These are phyloP conservation scores for Alfaro cultratus DNA, from an alignment of 2,797 vertebrate genomes.

Conservation along the genomic window DNA sequence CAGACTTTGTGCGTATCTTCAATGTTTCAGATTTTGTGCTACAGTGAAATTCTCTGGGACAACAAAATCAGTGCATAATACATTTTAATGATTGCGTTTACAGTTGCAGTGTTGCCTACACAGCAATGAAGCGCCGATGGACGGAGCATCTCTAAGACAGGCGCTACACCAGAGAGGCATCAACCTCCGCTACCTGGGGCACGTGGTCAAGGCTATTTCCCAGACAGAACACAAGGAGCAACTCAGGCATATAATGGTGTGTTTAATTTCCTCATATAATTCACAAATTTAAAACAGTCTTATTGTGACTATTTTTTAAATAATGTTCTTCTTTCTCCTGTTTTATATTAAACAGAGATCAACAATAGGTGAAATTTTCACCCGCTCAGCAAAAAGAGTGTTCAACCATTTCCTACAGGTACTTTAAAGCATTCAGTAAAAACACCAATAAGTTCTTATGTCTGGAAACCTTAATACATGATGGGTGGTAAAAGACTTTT, in stretches of 20 bases:
- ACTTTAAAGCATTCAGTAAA: constrained; percentile 5
- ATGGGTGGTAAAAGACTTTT: background rate
- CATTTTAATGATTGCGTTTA: constrained; percentile 17
- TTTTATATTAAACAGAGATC: constrained; percentile 71
- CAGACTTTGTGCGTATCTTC: constrained; percentile 79
- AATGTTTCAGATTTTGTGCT: constrained; percentile 9
- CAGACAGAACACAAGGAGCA: constrained; percentile 76
- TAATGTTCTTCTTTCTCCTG: constrained; percentile 2
- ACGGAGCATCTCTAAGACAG: constrained; percentile 80
- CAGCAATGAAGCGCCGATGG: constrained; percentile 77
- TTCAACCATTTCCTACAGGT: constrained; percentile 85
- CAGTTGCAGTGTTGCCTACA: constrained; percentile 80
- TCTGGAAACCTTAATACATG: background rate
- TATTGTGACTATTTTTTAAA: background rate
- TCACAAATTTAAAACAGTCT: background rate
- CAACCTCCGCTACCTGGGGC: constrained; percentile 85
- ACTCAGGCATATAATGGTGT: constrained; percentile 83
- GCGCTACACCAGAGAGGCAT: constrained; percentile 82
- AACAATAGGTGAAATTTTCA: constrained; percentile 77
- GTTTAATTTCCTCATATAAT: constrained; percentile 23
- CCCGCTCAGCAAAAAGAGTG: constrained; percentile 79
- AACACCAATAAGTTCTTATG: background rate
- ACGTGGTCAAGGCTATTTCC: constrained; percentile 72
- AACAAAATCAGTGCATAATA: background rate
- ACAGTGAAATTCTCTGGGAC: background rate